Base-by-base conservation (phyloP, 1,140 invertebrate genomes). In the Gonatopus flavifemur region DNA sequence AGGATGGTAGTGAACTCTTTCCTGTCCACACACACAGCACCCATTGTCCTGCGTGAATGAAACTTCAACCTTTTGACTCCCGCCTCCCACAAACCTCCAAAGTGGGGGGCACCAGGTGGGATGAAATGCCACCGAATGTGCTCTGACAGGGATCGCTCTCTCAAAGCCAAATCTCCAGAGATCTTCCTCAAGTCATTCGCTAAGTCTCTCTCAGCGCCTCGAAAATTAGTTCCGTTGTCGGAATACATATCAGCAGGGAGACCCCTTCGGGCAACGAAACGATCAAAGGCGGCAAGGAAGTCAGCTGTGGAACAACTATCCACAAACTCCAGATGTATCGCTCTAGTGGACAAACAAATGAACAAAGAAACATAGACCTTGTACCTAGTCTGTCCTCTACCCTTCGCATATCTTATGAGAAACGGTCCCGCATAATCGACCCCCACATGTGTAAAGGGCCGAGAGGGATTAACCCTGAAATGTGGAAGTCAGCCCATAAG, bases 401-500 rank as follows among this genome's bases (percentile, higher is more conserved):
- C n/a, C n/a, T n/a, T n/a, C n/a, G n/a, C n/a, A n/a, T n/a, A n/a
- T n/a, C n/a, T n/a, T n/a, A n/a, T n/a, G n/a, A n/a, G n/a, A n/a
- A n/a, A n/a, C n/a, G n/a, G n/a, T n/a, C n/a, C n/a, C n/a, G n/a
- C n/a, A n/a, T n/a, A n/a, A n/a, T n/a, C n/a, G n/a, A n/a, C n/a
- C n/a, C 30, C 1, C 7, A 41, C 41, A 15, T 55, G 38, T 10
- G 25, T 15, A 32, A 74, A 74, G 0, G 64, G 53, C 7, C 59
- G 28, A 4, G 48, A 18, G 2, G 55, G 52, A 3, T 22, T 59
- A 2, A 72, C 53, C 16, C 74, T 49, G 10, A 35, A 20, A 3
- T 13, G 1, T 3, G 72, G 70, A 13, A 79, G 55, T 43, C 70
- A 31, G 7, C 57, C 67, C 72, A 78, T 74, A 12, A 61, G 37